Conservation (phyloP, 2,797 vertebrate species). For the Eulemur coronatus region DNA sequence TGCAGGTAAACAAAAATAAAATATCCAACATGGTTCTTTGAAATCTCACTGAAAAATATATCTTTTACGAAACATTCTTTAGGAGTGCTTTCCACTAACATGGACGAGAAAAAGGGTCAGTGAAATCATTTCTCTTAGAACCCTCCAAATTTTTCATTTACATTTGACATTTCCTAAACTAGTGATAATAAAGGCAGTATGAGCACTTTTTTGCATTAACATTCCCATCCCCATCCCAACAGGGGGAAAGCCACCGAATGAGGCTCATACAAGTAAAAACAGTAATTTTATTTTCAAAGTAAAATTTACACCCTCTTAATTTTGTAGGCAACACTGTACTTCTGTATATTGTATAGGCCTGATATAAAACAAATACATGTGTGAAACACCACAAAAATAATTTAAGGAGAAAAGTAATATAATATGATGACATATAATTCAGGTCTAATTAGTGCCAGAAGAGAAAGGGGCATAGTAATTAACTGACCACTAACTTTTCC, state of each 20-base stretch:
- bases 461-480: background rate
- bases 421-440: background rate
- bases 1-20: background rate
- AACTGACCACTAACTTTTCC: background rate
- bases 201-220: background rate
- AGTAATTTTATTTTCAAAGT: conserved; percentile 1
- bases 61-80: background rate
- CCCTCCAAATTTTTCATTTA: background rate
- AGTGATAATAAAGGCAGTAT: background rate
- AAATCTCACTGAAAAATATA: background rate
- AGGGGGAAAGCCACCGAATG: background rate
- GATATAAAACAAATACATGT: background rate
- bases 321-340: background rate
- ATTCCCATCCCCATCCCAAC: background rate
- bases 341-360: background rate
- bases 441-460: background rate
- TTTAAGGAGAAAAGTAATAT: background rate
- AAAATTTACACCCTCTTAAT: conserved; percentile 13
- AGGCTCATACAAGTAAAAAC: background rate
- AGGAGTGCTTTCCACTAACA: background rate
- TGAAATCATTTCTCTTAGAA: background rate
- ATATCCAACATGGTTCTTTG: background rate
- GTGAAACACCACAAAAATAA: background rate
- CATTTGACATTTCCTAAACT: background rate
- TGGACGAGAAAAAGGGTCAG: background rate